Conservation (phyloP, 2,113 vertebrate species). For the Protomyctophum bolini region DNA sequence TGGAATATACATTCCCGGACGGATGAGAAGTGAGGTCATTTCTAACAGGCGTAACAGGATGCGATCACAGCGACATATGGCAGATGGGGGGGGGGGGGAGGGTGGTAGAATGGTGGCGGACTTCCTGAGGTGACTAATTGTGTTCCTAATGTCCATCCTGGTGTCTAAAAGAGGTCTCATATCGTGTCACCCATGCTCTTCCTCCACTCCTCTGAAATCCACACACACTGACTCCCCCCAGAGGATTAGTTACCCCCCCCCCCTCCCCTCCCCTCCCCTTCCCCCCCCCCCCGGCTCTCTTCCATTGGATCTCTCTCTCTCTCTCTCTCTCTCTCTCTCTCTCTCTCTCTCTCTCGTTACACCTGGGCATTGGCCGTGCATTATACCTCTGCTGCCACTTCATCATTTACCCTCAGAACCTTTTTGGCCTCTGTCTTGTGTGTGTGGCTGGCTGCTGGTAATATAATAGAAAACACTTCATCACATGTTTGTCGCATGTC, state of each 20-base stretch:
- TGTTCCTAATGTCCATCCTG: conserved; percentile 39
- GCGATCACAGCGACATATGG: no score
- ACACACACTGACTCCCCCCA: neutral
- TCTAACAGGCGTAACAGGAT: no score
- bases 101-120: neutral
- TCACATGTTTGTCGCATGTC: conserved; percentile 51
- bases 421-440: conserved; percentile 42
- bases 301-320: conserved; percentile 48
- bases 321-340: conserved; percentile 49
- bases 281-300: conserved; percentile 37
- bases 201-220: conserved; percentile 28
- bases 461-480: conserved; percentile 65
- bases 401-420: conserved; percentile 46
- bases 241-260: conserved; percentile 44
- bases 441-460: no score
- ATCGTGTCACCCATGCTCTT: conserved; percentile 30
- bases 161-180: conserved; percentile 22
- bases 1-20: no score
- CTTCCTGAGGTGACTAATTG: conserved; percentile 33
- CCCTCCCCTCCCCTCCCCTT: conserved; percentile 35
- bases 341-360: conserved; percentile 43
- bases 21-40: no score
- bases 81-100: no score
- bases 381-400: conserved; percentile 48
- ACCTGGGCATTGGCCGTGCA: conserved; percentile 29